Evolutionary conservation across 2,888 invertebrate genomes (phyloP).

Genomic region (Cheilosia vulpina): DNA sequence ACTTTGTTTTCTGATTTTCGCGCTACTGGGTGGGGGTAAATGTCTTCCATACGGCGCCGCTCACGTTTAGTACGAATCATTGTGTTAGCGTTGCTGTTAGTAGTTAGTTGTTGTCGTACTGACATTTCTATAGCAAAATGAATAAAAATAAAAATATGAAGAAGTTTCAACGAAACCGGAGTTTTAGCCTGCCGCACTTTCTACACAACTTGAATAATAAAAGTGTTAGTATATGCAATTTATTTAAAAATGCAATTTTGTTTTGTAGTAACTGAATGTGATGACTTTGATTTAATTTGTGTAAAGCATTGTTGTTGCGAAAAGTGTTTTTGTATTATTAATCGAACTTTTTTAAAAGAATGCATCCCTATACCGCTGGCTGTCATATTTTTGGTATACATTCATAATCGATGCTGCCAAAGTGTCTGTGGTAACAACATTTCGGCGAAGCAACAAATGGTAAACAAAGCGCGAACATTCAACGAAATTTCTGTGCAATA

Average conservation of each 20-base stretch:
- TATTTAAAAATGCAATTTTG: not conserved
- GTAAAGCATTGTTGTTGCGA: too few relatives aligned
- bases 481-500: not conserved
- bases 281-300: not conserved
- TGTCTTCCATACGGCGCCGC: constrained; percentile 34
- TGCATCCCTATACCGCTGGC: not conserved
- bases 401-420: not conserved
- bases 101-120: constrained; percentile 33
- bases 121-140: not conserved
- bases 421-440: not conserved
- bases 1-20: constrained; percentile 24
- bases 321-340: too few relatives aligned
- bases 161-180: constrained; percentile 55
- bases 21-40: constrained; percentile 47
- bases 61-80: constrained; percentile 57
- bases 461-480: not conserved
- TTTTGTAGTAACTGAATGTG: not conserved
- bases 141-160: constrained; percentile 50
- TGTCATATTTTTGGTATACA: not conserved
- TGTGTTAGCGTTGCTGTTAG: constrained; percentile 54
- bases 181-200: constrained; percentile 62
- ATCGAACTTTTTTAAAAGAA: not conserved
- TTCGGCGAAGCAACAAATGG: not conserved
- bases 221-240: constrained; percentile 45
- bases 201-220: constrained; percentile 42